Evolutionary conservation across 2,113 vertebrate species (phyloP), one percentile per base, ranked within the genome.

Genomic region (Coptodon bakossiorum): DNA sequence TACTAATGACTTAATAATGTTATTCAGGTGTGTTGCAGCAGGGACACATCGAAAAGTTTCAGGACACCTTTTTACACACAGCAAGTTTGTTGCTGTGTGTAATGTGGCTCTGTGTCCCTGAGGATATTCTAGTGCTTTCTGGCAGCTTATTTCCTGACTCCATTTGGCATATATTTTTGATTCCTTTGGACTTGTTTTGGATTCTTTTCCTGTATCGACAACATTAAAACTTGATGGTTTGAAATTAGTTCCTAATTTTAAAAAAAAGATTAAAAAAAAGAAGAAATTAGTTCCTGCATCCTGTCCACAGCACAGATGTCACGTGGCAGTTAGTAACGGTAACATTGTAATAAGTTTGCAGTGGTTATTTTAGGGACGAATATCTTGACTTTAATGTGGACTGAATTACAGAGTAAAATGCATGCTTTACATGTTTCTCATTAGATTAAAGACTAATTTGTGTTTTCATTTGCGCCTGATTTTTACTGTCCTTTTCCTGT

Each of bases 381-480:
- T n/a, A 63, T 11, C 59, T 63, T 36, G 59, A 63, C 59, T 36
- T 63, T 63, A 0, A 36, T 63, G 0, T 63, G 59, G 0, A 63
- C 16, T 34, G 59, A 63, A 34, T 63, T 63, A 63, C 59, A 19
- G 59, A 63, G 59, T 63, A 63, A 63, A 63, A 1, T 5, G 0
- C 31, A 2, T n/a, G 36, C 59, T 66, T 5, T n/a, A 38, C 19
- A 66, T 38, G 61, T 66, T 66, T 2, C 31, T 1, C 0, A n/a
- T n/a, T 38, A 38, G 59, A 63, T 34, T 63, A 34, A 63, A 63
- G 59, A 34, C 59, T 7, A 63, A 63, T 0, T 66, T 63, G 10
- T 66, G 1, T 66, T 66, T 22, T 66, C 31, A 66, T 38, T 66
- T 66, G 4, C 38, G 61, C 10, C 61, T 66, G 17, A 10, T 38